These are phyloP conservation scores for Octopus bimaculoides DNA, from an alignment of 1,140 invertebrate genomes.

Conservation along the genomic window DNA sequence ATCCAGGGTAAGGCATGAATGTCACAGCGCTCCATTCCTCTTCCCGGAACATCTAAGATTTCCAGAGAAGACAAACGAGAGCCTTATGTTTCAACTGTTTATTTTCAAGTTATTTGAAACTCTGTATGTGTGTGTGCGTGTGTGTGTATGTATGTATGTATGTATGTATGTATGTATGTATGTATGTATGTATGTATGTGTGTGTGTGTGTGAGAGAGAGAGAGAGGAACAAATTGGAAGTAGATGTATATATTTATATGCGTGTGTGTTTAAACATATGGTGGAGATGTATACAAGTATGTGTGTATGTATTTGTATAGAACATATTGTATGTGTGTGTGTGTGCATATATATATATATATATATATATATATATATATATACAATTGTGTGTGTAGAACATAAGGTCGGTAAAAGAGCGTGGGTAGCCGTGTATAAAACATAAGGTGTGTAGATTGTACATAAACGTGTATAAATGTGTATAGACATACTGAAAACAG, in stretches of 20 bases:
- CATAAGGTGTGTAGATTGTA: too few relatives aligned
- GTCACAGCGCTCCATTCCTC: too few relatives aligned
- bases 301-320: neutral
- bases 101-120: too few relatives aligned
- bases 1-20: too few relatives aligned
- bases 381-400: neutral
- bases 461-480: too few relatives aligned
- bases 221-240: neutral
- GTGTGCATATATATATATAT: neutral
- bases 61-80: too few relatives aligned
- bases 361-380: constrained; percentile 4
- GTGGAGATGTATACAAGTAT: neutral
- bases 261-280: neutral
- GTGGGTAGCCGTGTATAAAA: neutral
- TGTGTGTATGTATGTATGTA: neutral
- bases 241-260: neutral
- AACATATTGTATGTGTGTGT: neutral
- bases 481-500: too few relatives aligned
- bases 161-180: neutral
- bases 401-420: neutral
- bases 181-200: neutral
- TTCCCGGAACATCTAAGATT: too few relatives aligned
- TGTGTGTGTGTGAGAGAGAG: neutral
- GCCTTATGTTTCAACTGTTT: too few relatives aligned
- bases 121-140: too few relatives aligned